These are phyloP conservation scores for Notechis scutatus DNA, from an alignment of 2,113 vertebrate genomes.

Conservation along the genomic window DNA sequence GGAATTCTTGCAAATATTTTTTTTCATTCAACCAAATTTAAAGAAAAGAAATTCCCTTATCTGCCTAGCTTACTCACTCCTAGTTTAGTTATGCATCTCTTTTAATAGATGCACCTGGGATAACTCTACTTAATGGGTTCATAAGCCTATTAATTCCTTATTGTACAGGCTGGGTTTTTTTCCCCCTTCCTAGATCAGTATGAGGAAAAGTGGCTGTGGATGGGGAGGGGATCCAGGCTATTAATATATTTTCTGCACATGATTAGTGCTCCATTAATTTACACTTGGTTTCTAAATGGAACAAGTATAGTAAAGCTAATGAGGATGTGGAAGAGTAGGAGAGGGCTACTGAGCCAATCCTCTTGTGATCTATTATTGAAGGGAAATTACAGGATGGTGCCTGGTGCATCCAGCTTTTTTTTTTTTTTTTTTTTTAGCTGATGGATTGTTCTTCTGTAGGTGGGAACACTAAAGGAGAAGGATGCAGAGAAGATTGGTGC, in stretches of 20 bases:
- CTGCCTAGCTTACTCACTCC: not conserved
- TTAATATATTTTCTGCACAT: conserved; percentile 72
- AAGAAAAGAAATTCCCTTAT: not conserved
- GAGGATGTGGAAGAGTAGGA: conserved; percentile 45
- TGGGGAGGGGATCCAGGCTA: conserved; percentile 53
- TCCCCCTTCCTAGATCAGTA: conserved; percentile 24
- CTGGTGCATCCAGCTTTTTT: conserved; percentile 18
- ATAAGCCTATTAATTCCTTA: conserved; percentile 2
- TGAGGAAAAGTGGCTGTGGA: not conserved
- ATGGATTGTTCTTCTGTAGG: not conserved
- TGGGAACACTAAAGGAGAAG: not conserved
- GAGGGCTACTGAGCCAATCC: conserved; percentile 33
- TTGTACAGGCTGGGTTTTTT: conserved; percentile 3
- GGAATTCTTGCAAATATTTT: not conserved
- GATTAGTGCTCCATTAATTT: conserved; percentile 75
- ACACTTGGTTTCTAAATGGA: conserved; percentile 53
- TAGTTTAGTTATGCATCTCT: not conserved
- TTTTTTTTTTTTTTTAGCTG: not conserved
- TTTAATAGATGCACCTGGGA: not conserved
- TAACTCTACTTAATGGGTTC: not conserved
- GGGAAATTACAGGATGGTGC: conserved; percentile 13
- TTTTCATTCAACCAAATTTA: not conserved
- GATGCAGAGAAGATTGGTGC: not conserved
- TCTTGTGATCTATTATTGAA: conserved; percentile 29
- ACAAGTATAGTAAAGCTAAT: conserved; percentile 52